Percentiles rank a stretch among this genome's conserved stretches.
phyloP scores from a whole-genome alignment of 2,797 vertebrate genomes.

The Holocentrus rufus region DNA sequence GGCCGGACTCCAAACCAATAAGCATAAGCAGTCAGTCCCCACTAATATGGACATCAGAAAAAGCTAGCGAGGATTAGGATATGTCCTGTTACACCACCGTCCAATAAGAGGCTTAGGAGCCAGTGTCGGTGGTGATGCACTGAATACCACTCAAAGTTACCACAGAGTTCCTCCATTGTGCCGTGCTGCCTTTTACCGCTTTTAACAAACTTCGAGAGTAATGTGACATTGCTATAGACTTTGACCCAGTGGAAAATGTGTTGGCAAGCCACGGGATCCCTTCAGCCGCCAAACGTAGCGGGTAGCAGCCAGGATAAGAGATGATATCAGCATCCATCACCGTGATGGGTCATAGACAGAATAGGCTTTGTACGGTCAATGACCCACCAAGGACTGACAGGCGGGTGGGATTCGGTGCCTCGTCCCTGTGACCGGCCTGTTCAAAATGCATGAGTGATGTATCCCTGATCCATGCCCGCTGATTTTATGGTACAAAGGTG shows the following conservation, averaged over 20 bases:
- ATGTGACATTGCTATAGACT: conserved; percentile 41
- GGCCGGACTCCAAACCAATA: conserved; percentile 58
- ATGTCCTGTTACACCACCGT: conserved; percentile 58
- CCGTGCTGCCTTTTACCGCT: conserved; percentile 30
- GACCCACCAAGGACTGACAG: conserved; percentile 43
- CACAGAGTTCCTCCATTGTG: conserved; percentile 40
- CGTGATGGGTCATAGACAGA: conserved; percentile 61
- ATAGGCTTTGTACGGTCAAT: conserved; percentile 54
- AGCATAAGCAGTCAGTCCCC: conserved; percentile 54
- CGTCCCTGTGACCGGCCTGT: conserved; percentile 38
- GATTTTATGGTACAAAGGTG: conserved; percentile 12
- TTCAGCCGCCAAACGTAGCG: conserved; percentile 32
- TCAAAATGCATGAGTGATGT: conserved; percentile 39
- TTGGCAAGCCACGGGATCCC: conserved; percentile 47
- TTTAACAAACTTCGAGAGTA: conserved; percentile 31
- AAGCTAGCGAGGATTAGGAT: conserved; percentile 65
- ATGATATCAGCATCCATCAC: conserved; percentile 73
- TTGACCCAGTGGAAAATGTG: conserved; percentile 60
- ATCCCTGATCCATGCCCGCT: neutral
- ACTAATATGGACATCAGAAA: conserved; percentile 62
- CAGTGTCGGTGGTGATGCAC: conserved; percentile 40
- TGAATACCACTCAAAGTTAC: conserved; percentile 42
- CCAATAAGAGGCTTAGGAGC: conserved; percentile 70
- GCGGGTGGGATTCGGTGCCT: conserved; percentile 45
- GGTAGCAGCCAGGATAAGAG: conserved; percentile 60